Conservation (phyloP, 2,797 vertebrate species). For the Loriculus beryllinus region DNA sequence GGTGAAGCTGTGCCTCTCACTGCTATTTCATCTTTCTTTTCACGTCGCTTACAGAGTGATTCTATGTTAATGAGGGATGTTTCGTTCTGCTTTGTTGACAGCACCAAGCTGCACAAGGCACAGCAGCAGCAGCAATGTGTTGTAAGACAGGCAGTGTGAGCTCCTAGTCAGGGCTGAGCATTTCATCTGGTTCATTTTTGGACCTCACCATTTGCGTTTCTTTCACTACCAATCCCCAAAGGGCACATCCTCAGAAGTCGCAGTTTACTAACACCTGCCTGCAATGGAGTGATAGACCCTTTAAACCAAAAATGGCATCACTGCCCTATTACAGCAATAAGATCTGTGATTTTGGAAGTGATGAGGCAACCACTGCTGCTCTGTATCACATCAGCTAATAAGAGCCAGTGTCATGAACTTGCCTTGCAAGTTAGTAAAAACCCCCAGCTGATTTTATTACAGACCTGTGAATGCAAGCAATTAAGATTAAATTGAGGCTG, state of each 20-base stretch:
- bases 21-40: not conserved
- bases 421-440: not conserved
- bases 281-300: fast-evolving
- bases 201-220: not conserved
- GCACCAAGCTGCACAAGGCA: not conserved
- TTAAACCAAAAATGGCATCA: not conserved
- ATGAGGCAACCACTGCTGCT: not conserved
- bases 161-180: not conserved
- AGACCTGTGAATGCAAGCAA: not conserved
- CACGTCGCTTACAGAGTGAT: not conserved
- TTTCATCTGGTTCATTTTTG: not conserved
- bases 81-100: not conserved
- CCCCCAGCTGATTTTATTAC: not conserved
- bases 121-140: not conserved
- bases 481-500: not conserved
- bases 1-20: not conserved
- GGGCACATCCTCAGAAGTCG: not conserved
- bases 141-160: not conserved
- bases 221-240: not conserved
- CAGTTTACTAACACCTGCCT: not conserved
- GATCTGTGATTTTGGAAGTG: not conserved
- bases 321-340: not conserved
- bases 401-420: not conserved
- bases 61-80: not conserved
- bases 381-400: fast-evolving